A percentile compares a stretch with the other conserved stretches of the same genome.
phyloP scores from a whole-genome alignment of 64 coral and sea anemone species.

The Porites lutea region DNA sequence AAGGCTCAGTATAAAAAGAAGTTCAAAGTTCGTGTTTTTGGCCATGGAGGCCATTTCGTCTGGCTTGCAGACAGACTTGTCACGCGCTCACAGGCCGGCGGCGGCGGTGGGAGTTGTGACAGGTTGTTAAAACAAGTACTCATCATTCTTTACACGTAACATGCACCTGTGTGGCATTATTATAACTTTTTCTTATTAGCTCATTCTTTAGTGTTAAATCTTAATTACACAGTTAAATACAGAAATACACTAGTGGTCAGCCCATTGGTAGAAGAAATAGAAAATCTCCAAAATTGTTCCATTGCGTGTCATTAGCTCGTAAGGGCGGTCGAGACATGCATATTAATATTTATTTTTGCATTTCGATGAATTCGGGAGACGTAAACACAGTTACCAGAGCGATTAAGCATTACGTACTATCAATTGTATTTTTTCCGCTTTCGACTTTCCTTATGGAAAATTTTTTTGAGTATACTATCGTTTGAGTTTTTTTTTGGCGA shows the following conservation, averaged over 20 bases:
- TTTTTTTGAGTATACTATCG: too few species aligned
- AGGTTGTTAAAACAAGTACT: neutral
- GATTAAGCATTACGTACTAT: too few species aligned
- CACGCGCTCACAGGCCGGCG: neutral
- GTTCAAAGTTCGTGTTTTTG: constrained; percentile 7
- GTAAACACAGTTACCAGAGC: neutral
- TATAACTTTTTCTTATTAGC: neutral
- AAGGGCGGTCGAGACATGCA: neutral
- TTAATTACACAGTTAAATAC: neutral
- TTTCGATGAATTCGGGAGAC: neutral
- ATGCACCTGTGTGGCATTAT: neutral
- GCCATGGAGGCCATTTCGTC: neutral
- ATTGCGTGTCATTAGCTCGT: constrained; percentile 1
- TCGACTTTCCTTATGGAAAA: too few species aligned
- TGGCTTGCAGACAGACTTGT: constrained; percentile 7
- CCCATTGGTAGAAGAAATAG: neutral
- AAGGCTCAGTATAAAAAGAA: neutral
- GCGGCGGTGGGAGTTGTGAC: neutral
- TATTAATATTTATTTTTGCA: constrained; percentile 5
- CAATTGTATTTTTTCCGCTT: too few species aligned
- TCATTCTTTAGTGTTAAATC: neutral
- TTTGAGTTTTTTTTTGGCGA: too few species aligned
- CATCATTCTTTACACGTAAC: neutral
- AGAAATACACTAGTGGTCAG: neutral
- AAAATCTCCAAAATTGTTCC: neutral